Base-by-base conservation (phyloP, 2,113 vertebrate species). In the Nycticryphes semicollaris region DNA sequence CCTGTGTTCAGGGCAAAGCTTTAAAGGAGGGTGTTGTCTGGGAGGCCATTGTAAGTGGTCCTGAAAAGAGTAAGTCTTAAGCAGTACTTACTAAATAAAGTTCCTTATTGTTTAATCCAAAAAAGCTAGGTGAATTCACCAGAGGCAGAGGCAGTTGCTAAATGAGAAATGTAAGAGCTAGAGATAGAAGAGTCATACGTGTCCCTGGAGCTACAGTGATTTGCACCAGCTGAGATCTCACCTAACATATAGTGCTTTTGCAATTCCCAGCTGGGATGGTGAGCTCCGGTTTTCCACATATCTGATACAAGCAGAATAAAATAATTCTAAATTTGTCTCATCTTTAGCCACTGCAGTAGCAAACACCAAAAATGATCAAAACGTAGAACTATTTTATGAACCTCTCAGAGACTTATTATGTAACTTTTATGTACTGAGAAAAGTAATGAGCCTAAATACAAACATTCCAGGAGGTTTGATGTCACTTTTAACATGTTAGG, bases 171-270 rank as follows among this genome's bases (percentile, higher is more conserved):
- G 0, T 70, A 43, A 72, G n/a, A 66, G 28, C 35, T 68, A 31
- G 35, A 28, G 2, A 9, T 14, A n/a, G 33, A 50, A 16, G 27
- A 50, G 4, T 77, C 2, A 0, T 35, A 20, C 5, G 1, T 6
- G 5, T 39, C 11, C 5, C 50, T 77, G 63, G n/a, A 87, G 17
- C 17, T 68, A 69, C 47, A 3, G 1, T 14, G n/a, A 18, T 20
- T 57, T 73, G 31, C 33, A 45, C 22, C 30, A 73, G 43, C 67
- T 69, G 63, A 57, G 53, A 62, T 54, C 12, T 73, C 19, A 10
- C 28, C 35, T 50, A 22, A 9, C 25, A 21, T 33, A 11, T 6
- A 16, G 30, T 51, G 47, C 7, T 90, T 83, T 86, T 88, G 31
- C 12, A 56, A 73, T 14, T 48, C 30, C 7, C 27, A 53, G 12